These are phyloP conservation scores for Xiphophorus couchianus DNA, from an alignment of 2,113 vertebrate genomes.

Conservation along the genomic window DNA sequence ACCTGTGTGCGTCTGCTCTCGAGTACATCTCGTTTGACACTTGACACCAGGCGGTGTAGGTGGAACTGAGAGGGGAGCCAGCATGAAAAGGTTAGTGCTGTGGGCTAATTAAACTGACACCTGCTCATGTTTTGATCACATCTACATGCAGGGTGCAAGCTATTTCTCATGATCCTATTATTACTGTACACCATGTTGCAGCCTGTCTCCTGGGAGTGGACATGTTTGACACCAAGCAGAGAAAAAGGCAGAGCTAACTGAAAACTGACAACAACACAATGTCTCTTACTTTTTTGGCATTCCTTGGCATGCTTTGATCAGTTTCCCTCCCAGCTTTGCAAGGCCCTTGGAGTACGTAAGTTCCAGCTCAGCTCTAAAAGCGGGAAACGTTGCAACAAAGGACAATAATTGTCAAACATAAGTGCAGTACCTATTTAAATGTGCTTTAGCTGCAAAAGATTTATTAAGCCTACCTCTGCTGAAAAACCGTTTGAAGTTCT, in stretches of 20 bases:
- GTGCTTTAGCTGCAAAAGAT: neutral
- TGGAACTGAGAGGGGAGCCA: constrained; percentile 75
- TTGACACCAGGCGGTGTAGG: constrained; percentile 83
- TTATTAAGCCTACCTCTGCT: constrained; percentile 82
- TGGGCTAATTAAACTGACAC: constrained; percentile 41
- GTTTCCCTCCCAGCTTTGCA: constrained; percentile 84
- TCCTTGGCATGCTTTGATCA: constrained; percentile 82
- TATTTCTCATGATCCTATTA: constrained; percentile 29
- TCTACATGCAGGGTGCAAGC: constrained; percentile 16
- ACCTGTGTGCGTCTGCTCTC: constrained; percentile 86
- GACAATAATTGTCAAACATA: constrained; percentile 47
- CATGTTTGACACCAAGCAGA: constrained; percentile 27
- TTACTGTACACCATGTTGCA: constrained; percentile 11
- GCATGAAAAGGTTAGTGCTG: constrained; percentile 61
- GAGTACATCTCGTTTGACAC: constrained; percentile 87
- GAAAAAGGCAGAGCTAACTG: constrained; percentile 2
- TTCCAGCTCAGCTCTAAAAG: constrained; percentile 84
- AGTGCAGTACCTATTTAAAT: constrained; percentile 26
- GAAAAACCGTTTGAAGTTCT: constrained; percentile 85
- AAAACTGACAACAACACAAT: neutral
- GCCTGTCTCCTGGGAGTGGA: constrained; percentile 12
- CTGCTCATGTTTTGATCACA: constrained; percentile 55
- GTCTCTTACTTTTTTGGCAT: constrained; percentile 84
- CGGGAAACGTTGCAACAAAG: constrained; percentile 16
- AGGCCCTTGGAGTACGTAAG: constrained; percentile 85